Conservation (phyloP, 1,140 invertebrate species). For the Riptortus pedestris region DNA sequence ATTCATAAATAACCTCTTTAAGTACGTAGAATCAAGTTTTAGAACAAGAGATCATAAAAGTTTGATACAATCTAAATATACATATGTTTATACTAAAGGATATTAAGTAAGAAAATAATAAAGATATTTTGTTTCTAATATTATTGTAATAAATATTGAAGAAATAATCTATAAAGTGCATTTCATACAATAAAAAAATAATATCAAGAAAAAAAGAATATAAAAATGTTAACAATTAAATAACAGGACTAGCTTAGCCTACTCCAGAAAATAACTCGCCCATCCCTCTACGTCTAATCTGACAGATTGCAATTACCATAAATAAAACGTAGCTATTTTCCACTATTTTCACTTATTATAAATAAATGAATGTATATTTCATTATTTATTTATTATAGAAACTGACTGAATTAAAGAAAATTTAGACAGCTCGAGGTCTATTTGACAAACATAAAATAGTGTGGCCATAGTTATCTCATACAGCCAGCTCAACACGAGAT, state of each 20-base stretch:
- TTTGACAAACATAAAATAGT: too few species aligned
- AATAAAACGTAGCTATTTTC: neutral
- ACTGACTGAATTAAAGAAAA: too few species aligned
- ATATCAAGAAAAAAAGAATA: slow-evolving; percentile 1
- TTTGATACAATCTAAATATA: neutral
- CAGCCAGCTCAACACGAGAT: too few species aligned
- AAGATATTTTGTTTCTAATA: neutral
- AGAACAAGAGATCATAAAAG: neutral
- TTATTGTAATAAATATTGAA: neutral
- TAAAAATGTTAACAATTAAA: neutral
- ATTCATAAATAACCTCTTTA: slow-evolving; percentile 1
- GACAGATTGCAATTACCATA: too few species aligned
- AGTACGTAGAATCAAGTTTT: neutral
- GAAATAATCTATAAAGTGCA: neutral
- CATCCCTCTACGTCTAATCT: too few species aligned
- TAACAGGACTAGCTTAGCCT: slow-evolving; percentile 5
- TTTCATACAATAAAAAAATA: neutral
- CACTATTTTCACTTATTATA: neutral
- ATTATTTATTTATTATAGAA: too few species aligned
- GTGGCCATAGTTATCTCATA: too few species aligned
- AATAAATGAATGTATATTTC: neutral
- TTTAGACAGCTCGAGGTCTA: too few species aligned
- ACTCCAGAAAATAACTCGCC: neutral
- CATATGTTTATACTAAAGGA: neutral
- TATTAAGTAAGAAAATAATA: neutral